Percentiles rank a stretch among this genome's conserved stretches.
phyloP scores from a whole-genome alignment of 2,797 vertebrate species.

The Odontamblyopus lacepedii region DNA sequence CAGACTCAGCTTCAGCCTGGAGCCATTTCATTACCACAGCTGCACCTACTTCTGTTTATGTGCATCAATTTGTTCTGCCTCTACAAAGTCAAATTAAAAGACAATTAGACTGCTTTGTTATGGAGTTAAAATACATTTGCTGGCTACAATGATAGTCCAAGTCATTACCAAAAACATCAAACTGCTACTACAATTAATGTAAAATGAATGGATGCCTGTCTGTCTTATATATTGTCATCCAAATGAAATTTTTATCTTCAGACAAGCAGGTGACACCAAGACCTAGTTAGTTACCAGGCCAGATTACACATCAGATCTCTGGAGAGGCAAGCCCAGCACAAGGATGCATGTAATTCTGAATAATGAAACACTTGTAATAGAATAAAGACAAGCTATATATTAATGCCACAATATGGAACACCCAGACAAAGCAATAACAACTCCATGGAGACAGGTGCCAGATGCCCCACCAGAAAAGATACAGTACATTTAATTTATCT shows the following conservation, averaged over 20 bases:
- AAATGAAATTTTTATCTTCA: background rate
- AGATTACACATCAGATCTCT: background rate
- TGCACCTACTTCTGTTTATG: constrained; percentile 4
- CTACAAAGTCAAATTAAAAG: constrained; percentile 3
- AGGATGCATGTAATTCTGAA: background rate
- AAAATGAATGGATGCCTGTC: background rate
- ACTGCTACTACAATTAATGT: background rate
- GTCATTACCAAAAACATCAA: background rate
- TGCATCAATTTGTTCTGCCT: constrained; percentile 4
- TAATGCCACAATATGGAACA: too few species aligned
- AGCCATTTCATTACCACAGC: constrained; percentile 1
- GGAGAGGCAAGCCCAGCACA: background rate
- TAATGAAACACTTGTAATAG: too few species aligned
- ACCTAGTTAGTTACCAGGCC: too few species aligned
- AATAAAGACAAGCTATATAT: too few species aligned
- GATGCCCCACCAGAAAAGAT: too few species aligned
- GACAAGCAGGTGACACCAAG: too few species aligned
- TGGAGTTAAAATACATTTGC: background rate
- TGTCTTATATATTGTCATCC: background rate
- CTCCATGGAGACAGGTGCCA: too few species aligned
- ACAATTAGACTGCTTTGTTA: constrained; percentile 16
- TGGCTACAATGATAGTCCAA: background rate
- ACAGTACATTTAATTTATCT: too few species aligned
- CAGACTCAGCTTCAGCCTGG: background rate
- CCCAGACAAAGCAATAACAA: too few species aligned